Evolutionary conservation across 1,140 invertebrate species (phyloP), one percentile per base, ranked within the genome.

Genomic region (Diorhabda sublineata): DNA sequence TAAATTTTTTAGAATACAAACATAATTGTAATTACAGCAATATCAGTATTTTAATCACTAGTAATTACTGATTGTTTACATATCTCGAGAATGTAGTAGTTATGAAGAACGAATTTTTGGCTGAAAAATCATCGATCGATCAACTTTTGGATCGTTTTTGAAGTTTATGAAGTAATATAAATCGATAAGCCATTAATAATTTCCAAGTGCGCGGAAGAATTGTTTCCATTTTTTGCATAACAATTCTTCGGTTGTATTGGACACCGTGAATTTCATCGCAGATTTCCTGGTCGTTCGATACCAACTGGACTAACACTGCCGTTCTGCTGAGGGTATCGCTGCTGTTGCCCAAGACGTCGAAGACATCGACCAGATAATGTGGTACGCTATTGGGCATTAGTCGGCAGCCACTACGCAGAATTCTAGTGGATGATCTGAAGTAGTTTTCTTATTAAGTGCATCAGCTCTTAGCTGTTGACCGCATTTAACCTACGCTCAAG

Each of bases 281-380:
- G 56, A 67, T 66, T 58, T 66, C 52, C 44, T 43, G 62, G 62
- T 45, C 11, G 62, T 64, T 43, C 52, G 11, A 58, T 3, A 66
- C 47, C 42, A 66, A 66, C 61, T 64, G 61, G 61, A 26, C 64
- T 58, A 66, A 66, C 64, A 45, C 26, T 26, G 65, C 56, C 66
- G 67, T 70, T 63, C 67, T 69, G 68, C 66, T 62, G 69, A 71
- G 69, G 70, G 70, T 69, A 70, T 70, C 59, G 69, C 58, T 7
- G 69, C 58, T 70, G 69, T 70, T n/a, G 52, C 52, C 9, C 9
- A 59, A 41, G 41, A 59, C 11, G 5, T 41, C 58, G 58, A 44
- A 68, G 26, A 56, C 42, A 69, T 58, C 66, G n/a, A 45, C 11
- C 43, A 66, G 5, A n/a, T 9, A 6, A 45, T 3, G 41, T 45